Conservation (phyloP, 2,797 vertebrate genomes). For the Pseudochirops corinnae region DNA sequence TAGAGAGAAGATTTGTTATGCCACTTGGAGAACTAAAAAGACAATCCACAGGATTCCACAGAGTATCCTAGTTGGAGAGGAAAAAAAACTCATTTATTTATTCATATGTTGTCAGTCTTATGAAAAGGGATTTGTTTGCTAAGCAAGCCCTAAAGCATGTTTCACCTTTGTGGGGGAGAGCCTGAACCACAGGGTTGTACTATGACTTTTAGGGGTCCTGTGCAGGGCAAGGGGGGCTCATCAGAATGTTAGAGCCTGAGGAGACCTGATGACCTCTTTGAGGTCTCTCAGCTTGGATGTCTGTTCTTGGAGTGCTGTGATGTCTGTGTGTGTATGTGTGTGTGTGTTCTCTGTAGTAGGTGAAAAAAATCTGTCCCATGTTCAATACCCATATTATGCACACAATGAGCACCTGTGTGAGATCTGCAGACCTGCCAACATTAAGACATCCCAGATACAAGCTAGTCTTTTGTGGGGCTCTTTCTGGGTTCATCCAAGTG, state of each 20-base stretch:
- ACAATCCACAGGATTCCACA: background rate
- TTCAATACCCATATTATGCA: background rate
- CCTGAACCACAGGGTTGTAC: background rate
- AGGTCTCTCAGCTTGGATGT: background rate
- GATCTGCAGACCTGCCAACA: background rate
- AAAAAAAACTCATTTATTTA: background rate
- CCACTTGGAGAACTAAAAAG: background rate
- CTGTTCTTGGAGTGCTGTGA: background rate
- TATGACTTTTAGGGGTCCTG: background rate
- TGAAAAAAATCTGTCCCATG: background rate
- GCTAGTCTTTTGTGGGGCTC: background rate
- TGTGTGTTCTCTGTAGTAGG: background rate
- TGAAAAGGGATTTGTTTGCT: background rate
- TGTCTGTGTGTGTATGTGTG: background rate
- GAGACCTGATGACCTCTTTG: background rate
- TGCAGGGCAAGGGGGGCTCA: background rate
- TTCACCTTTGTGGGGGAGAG: background rate
- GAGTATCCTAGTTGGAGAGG: background rate
- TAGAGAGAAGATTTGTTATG: background rate
- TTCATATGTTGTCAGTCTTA: background rate
- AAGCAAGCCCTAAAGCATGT: background rate
- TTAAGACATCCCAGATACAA: background rate
- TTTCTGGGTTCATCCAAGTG: background rate
- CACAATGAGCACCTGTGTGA: background rate
- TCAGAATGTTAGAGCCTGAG: background rate